A percentile compares a stretch with the other conserved stretches of the same genome.
phyloP scores from a whole-genome alignment of 1,140 invertebrate species.

The Trichonephila clavata region DNA sequence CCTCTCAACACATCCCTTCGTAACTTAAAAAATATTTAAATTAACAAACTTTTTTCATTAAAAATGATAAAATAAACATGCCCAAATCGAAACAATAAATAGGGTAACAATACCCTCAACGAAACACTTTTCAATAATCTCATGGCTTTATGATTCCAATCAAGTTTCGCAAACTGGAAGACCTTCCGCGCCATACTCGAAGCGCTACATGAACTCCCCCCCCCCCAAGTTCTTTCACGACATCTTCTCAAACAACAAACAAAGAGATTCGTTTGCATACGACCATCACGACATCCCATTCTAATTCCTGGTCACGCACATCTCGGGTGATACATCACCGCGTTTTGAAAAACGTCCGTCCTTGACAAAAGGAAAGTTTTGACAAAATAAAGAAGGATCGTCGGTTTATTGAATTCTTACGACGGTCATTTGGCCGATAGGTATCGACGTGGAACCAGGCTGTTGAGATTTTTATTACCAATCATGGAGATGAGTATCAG shows the following conservation, averaged over 20 bases:
- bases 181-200: too few relatives aligned
- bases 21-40: too few relatives aligned
- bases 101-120: too few relatives aligned
- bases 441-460: not conserved
- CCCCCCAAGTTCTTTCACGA: not conserved
- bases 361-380: not conserved
- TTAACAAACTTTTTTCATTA: too few relatives aligned
- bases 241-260: not conserved
- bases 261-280: not conserved
- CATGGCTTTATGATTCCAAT: too few relatives aligned
- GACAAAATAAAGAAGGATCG: not conserved
- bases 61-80: too few relatives aligned
- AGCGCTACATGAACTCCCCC: too few relatives aligned
- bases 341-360: not conserved
- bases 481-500: not conserved
- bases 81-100: too few relatives aligned
- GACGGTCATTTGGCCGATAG: not conserved
- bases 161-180: too few relatives aligned
- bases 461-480: not conserved
- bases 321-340: not conserved
- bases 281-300: not conserved
- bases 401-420: conserved; percentile 1
- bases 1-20: too few relatives aligned
- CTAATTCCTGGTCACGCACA: not conserved
- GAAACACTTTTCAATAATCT: too few relatives aligned